phyloP scores from a whole-genome alignment of 2,888 invertebrate species.

The Protula sp. region DNA sequence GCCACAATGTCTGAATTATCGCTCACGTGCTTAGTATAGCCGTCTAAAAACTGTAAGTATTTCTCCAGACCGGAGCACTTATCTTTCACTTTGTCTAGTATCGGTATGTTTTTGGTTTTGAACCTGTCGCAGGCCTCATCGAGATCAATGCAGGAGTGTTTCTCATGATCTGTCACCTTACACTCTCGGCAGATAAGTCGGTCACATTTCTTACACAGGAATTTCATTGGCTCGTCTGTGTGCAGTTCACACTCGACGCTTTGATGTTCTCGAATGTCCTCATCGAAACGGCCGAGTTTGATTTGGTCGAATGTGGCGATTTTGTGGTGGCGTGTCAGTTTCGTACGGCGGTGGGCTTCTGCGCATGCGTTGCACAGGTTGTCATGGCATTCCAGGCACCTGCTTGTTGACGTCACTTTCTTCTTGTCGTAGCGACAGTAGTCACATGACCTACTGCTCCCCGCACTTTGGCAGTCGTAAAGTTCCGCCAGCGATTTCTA shows the following conservation, averaged over 20 bases:
- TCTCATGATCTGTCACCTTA: conserved; percentile 27
- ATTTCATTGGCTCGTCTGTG: conserved; percentile 18
- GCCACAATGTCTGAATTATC: conserved; percentile 24
- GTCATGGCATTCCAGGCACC: conserved; percentile 44
- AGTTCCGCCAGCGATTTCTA: conserved; percentile 18
- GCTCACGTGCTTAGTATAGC: conserved; percentile 23
- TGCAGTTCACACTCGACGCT: conserved; percentile 29
- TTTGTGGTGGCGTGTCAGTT: conserved; percentile 39
- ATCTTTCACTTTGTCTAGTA: conserved; percentile 29
- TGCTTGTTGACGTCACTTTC: conserved; percentile 22
- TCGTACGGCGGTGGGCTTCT: conserved; percentile 39
- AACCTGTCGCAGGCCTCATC: conserved; percentile 14
- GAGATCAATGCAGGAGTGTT: conserved; percentile 26
- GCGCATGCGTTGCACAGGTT: conserved; percentile 39
- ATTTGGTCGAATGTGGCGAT: conserved; percentile 36
- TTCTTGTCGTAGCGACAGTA: conserved; percentile 38
- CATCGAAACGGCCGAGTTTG: conserved; percentile 35
- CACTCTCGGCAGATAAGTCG: conserved; percentile 35
- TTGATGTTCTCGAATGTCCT: conserved; percentile 35
- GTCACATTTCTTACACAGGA: conserved; percentile 36
- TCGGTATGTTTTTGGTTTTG: conserved; percentile 24
- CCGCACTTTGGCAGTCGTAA: conserved; percentile 27
- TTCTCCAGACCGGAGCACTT: conserved; percentile 30
- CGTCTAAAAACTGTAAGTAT: conserved; percentile 30
- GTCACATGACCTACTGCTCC: conserved; percentile 28